Percentiles rank a stretch among this genome's conserved stretches.
These are phyloP conservation scores for Pyrochroa serraticornis DNA, from an alignment of 2,888 invertebrate species.

Conservation along the genomic window DNA sequence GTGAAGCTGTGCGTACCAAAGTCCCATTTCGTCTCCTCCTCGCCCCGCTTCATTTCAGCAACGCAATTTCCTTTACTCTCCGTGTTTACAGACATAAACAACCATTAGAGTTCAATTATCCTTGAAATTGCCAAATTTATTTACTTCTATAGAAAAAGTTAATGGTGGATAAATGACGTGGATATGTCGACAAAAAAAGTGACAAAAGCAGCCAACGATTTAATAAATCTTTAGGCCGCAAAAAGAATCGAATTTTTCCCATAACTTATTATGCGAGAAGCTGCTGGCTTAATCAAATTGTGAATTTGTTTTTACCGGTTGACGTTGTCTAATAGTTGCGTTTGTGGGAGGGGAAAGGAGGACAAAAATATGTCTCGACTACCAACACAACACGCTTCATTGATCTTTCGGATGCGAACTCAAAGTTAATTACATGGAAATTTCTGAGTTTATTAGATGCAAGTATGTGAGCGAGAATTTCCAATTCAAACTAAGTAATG, in stretches of 20 bases:
- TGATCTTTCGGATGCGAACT: conserved; percentile 51
- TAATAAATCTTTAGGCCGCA: neutral
- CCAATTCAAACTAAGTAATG: conserved; percentile 58
- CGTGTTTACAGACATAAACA: conserved; percentile 46
- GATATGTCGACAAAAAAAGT: conserved; percentile 8
- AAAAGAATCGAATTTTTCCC: no score
- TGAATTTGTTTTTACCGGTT: no score
- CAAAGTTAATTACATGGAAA: conserved; percentile 60
- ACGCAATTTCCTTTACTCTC: conserved; percentile 40
- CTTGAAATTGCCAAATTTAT: conserved; percentile 48
- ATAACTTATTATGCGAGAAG: no score
- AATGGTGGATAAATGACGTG: conserved; percentile 31
- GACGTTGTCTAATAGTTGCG: no score
- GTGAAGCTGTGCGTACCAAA: conserved; percentile 24
- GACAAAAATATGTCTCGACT: conserved; percentile 32
- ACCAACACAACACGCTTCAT: conserved; percentile 45
- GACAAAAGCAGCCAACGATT: neutral
- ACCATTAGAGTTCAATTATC: conserved; percentile 48
- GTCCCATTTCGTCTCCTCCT: conserved; percentile 22
- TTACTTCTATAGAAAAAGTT: conserved; percentile 42
- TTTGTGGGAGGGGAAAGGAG: no score
- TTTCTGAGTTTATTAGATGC: conserved; percentile 59
- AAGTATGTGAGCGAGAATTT: conserved; percentile 60
- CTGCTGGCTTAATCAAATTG: no score
- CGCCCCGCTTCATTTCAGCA: conserved; percentile 14